phyloP scores from a whole-genome alignment of 2,797 vertebrate genomes.

The Epinephelus malabaricus region DNA sequence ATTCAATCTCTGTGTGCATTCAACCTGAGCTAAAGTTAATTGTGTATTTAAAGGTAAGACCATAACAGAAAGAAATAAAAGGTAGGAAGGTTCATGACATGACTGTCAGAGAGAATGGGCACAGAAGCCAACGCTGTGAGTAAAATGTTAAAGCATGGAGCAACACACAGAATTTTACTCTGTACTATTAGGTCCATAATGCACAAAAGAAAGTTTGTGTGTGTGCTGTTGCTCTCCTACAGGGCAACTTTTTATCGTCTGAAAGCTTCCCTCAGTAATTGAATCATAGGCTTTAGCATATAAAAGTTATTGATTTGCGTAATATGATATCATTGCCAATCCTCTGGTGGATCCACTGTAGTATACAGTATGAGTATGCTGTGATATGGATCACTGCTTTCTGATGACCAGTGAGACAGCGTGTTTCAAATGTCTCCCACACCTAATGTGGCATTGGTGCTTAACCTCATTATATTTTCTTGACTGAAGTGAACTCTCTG shows the following conservation, averaged over 20 bases:
- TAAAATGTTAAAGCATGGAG: background rate
- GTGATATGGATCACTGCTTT: constrained; percentile 41
- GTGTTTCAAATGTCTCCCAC: constrained; percentile 42
- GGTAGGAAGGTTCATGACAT: constrained; percentile 5
- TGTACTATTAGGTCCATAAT: background rate
- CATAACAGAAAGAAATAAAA: constrained; percentile 23
- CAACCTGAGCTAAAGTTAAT: constrained; percentile 34
- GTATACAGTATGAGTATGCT: background rate
- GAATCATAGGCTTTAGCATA: background rate
- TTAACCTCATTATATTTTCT: constrained; percentile 48
- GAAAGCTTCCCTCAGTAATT: constrained; percentile 9
- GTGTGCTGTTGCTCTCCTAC: background rate
- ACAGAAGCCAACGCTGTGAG: background rate
- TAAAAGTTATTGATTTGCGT: constrained; percentile 29
- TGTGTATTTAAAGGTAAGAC: constrained; percentile 36
- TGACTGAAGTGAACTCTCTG: constrained; percentile 38
- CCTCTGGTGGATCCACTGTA: background rate
- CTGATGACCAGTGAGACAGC: constrained; percentile 21
- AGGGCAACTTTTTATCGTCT: constrained; percentile 24
- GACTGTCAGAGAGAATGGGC: background rate
- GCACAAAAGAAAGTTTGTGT: background rate
- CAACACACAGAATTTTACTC: background rate
- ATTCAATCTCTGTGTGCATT: constrained; percentile 41
- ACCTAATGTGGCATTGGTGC: constrained; percentile 49
- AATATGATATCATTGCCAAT: constrained; percentile 10